Conservation (phyloP, 1,140 invertebrate genomes). For the Heliothis virescens region DNA sequence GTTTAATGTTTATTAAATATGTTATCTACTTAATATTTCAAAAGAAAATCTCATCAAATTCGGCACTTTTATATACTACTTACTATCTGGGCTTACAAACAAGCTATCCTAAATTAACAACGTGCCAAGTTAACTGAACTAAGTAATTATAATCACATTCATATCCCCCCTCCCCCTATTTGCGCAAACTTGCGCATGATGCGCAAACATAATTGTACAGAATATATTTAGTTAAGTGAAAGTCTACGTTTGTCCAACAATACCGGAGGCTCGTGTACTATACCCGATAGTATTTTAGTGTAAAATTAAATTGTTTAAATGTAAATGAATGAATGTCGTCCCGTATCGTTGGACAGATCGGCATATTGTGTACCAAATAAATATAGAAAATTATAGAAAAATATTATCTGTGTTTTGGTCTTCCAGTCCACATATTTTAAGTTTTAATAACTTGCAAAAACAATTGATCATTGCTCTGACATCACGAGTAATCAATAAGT, state of each 20-base stretch:
- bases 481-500: too few relatives aligned
- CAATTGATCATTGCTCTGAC: too few relatives aligned
- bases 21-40: background rate
- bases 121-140: background rate
- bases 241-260: conserved; percentile 71
- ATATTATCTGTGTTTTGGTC: conserved; percentile 51
- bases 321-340: conserved; percentile 54
- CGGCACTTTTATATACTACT: too few relatives aligned
- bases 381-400: conserved; percentile 79
- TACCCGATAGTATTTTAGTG: conserved; percentile 49
- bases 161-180: background rate
- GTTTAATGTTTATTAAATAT: background rate
- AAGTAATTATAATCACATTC: background rate
- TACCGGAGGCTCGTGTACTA: conserved; percentile 57
- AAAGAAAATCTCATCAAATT: too few relatives aligned
- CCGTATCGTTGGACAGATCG: conserved; percentile 76
- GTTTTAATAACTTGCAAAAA: too few relatives aligned
- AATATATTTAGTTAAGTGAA: conserved; percentile 59
- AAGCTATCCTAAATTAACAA: background rate
- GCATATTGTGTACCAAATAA: conserved; percentile 80
- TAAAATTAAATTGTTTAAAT: conserved; percentile 44
- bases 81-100: too few relatives aligned
- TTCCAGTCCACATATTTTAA: conserved; percentile 15
- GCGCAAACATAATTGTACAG: conserved; percentile 64
- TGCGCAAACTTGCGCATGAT: background rate